Percentiles rank a stretch among this genome's conserved stretches.
Conservation (phyloP, 2,113 vertebrate genomes). For the Rhynchomys soricoides region DNA sequence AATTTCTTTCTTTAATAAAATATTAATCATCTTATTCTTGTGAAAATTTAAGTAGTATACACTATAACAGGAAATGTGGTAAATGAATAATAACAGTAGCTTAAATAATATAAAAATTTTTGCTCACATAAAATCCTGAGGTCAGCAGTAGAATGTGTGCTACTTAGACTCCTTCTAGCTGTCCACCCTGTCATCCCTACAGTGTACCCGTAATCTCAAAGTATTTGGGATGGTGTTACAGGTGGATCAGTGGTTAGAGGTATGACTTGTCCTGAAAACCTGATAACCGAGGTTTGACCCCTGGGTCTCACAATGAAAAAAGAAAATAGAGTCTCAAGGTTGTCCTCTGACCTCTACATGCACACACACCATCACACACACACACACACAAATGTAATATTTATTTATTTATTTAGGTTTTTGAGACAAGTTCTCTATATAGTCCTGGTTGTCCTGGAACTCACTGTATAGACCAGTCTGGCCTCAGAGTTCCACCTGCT, state of each 20-base stretch:
- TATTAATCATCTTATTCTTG: conserved; percentile 22
- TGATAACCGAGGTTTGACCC: not conserved
- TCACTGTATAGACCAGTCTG: not conserved
- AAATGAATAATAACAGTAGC: conserved; percentile 1
- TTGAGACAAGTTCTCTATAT: not conserved
- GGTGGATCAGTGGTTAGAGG: not conserved
- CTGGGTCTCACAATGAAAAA: not conserved
- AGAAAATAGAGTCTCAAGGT: not conserved
- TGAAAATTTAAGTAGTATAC: conserved; percentile 5
- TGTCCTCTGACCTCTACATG: not conserved
- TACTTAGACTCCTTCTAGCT: not conserved
- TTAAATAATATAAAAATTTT: not conserved
- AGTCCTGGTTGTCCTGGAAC: not conserved
- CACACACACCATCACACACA: no score
- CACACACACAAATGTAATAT: not conserved
- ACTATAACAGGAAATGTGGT: not conserved
- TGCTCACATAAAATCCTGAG: not conserved
- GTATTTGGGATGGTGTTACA: not conserved
- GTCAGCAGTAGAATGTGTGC: not conserved
- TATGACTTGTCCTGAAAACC: not conserved
- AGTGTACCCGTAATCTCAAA: not conserved
- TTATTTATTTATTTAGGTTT: not conserved
- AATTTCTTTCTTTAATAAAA: conserved; percentile 32
- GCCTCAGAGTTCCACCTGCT: not conserved
- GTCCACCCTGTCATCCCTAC: not conserved